Base-by-base conservation (phyloP, 2,888 invertebrate genomes). In the Pterobdella sp. region DNA sequence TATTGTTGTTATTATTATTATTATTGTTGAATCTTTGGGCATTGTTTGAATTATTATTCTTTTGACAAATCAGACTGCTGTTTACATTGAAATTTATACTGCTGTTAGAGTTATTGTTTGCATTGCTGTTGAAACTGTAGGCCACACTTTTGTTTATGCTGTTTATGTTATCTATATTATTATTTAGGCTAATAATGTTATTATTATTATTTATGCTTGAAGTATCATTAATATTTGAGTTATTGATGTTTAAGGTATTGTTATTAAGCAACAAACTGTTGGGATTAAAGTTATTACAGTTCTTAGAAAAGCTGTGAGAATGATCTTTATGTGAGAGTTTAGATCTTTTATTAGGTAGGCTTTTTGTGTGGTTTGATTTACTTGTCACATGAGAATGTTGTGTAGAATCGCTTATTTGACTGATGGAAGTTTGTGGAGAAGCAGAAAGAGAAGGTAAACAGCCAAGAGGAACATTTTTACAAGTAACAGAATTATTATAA, bases 401-500 rank as follows among this genome's bases (percentile, higher is more conserved):
- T 49, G 42, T 37, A 32, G 26, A 29, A 52, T 69, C 49, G 29
- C 42, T 18, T 26, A 31, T 22, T 52, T 49, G 42, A 32, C 26
- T 31, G n/a, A 18, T 26, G 31, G 35, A 36, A 26, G 35, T 29
- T 22, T 37, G 29, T 26, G 10, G 3, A 22, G 72, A 64, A 31
- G 65, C 32, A 31, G 72, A 49, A 7, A 35, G 36, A 14, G 49
- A 64, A 7, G 63, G 64, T 0, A 69, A 34, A 52, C 69, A 42
- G 31, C 69, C 69, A 26, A 69, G 31, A 1, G 63, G 71, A 71
- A 71, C 35, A 63, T 71, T 63, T 35, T 71, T 71, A 35, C 64
- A 60, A 37, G 64, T 71, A 36, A 64, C 63, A 1, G 60, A 64
- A 56, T n/a, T 42, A n/a, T 31, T 56, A 1, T 35, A 32, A n/a